These are phyloP conservation scores for Nasonia oneida DNA, from an alignment of 2,888 invertebrate genomes.

Conservation along the genomic window DNA sequence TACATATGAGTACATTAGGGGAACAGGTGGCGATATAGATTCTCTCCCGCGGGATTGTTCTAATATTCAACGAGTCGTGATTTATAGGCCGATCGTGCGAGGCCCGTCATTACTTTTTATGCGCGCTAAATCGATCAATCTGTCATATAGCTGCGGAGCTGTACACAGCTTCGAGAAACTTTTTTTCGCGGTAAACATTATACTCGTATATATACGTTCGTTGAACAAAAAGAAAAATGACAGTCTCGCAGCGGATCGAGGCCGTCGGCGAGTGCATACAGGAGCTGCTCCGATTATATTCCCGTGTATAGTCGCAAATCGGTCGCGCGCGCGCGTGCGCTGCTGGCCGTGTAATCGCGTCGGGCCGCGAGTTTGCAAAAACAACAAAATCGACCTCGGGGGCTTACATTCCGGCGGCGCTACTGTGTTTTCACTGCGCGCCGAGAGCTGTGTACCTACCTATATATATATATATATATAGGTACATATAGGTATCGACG, in stretches of 20 bases:
- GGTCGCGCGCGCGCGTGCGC: background rate
- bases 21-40: constrained; percentile 72
- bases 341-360: constrained; percentile 37
- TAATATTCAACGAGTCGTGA: constrained; percentile 71
- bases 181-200: background rate
- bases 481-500: background rate
- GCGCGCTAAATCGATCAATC: background rate
- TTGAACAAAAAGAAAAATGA: background rate
- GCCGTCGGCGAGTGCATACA: no score
- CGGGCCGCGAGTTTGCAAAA: constrained; percentile 41
- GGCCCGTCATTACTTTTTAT: constrained; percentile 4
- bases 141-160: background rate
- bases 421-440: constrained; percentile 29
- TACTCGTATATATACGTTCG: no score
- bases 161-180: background rate
- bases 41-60: constrained; percentile 68
- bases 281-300: background rate
- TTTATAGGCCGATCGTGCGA: constrained; percentile 71
- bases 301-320: constrained; percentile 2
- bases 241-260: background rate
- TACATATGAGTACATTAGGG: constrained; percentile 73
- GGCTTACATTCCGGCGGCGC: constrained; percentile 35
- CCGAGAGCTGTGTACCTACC: background rate
- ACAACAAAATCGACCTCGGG: constrained; percentile 50
- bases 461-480: background rate